These are phyloP conservation scores for Phragmatobia fuliginosa DNA, from an alignment of 2,888 invertebrate genomes.

Conservation along the genomic window DNA sequence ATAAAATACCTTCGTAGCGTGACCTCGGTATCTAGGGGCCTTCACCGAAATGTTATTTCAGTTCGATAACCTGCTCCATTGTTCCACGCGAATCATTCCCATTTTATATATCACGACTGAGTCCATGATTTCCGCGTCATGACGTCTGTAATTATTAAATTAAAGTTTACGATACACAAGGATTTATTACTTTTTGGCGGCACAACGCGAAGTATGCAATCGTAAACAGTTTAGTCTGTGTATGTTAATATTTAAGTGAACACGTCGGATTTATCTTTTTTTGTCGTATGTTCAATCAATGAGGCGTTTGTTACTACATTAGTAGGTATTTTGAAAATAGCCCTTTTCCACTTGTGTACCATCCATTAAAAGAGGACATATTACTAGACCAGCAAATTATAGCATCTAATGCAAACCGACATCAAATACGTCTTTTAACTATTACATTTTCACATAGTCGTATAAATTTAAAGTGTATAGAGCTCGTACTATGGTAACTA, in stretches of 20 bases:
- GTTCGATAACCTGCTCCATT: slow-evolving; percentile 80
- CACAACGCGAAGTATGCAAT: slow-evolving; percentile 56
- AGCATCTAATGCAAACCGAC: too few species aligned
- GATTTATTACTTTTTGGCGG: slow-evolving; percentile 63
- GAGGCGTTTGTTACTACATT: background rate
- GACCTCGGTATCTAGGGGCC: slow-evolving; percentile 80
- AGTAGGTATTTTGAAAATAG: background rate
- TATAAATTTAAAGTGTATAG: background rate
- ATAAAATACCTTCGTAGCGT: slow-evolving; percentile 51
- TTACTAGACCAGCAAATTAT: too few species aligned
- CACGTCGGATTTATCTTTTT: slow-evolving; percentile 22
- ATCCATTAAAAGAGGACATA: too few species aligned
- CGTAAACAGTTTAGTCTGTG: slow-evolving; percentile 54
- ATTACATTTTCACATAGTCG: background rate
- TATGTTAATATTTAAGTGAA: slow-evolving; percentile 41
- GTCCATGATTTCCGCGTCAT: slow-evolving; percentile 82
- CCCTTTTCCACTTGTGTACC: background rate
- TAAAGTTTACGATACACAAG: slow-evolving; percentile 69
- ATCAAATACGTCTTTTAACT: background rate
- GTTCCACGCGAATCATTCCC: slow-evolving; percentile 77
- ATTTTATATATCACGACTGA: slow-evolving; percentile 79
- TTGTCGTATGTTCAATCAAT: slow-evolving; percentile 3
- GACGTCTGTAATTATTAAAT: slow-evolving; percentile 76
- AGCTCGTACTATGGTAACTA: background rate
- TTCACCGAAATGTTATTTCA: slow-evolving; percentile 82